phyloP scores from a whole-genome alignment of 2,113 vertebrate species.

The Notarius lentiginosus region DNA sequence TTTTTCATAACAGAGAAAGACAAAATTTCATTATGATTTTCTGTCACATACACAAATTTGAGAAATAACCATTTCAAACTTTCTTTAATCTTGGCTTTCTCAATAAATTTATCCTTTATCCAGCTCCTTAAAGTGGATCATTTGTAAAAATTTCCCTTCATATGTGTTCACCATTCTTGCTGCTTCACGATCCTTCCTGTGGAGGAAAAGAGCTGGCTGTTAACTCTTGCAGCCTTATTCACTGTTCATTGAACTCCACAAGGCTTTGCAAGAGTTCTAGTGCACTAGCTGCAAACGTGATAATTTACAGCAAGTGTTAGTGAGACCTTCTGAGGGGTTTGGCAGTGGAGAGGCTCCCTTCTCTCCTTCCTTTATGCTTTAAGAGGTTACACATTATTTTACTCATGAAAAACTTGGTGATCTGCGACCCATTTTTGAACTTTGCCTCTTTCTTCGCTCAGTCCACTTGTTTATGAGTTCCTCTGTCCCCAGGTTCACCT shows the following conservation, averaged over 20 bases:
- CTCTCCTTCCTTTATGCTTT: constrained; percentile 4
- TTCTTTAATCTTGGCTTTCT: constrained; percentile 1
- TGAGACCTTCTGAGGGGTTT: constrained; percentile 34
- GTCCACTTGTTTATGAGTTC: constrained; percentile 52
- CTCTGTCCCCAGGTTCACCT: constrained; percentile 47
- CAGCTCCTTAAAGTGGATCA: constrained; percentile 10
- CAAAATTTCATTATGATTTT: neutral
- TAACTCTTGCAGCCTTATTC: constrained; percentile 2
- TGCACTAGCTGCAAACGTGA: constrained; percentile 25
- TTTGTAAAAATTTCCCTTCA: constrained; percentile 37
- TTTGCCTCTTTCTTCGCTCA: constrained; percentile 22
- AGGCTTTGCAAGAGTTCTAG: constrained; percentile 31
- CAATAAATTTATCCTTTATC: neutral
- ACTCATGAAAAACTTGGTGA: constrained; percentile 12
- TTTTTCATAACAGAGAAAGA: neutral
- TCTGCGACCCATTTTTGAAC: constrained; percentile 33
- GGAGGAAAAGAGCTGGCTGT: constrained; percentile 27
- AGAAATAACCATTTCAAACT: neutral
- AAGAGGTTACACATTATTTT: neutral
- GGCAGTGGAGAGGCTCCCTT: constrained; percentile 23
- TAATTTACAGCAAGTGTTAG: constrained; percentile 43
- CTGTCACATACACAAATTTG: constrained; percentile 11
- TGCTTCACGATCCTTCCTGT: constrained; percentile 31
- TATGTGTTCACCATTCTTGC: constrained; percentile 33
- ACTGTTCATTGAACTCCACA: constrained; percentile 1